Base-by-base conservation (phyloP, 30 jellyfish, hydroid and myxozoan genomes). In the Calvadosia cruxmelitensis region DNA sequence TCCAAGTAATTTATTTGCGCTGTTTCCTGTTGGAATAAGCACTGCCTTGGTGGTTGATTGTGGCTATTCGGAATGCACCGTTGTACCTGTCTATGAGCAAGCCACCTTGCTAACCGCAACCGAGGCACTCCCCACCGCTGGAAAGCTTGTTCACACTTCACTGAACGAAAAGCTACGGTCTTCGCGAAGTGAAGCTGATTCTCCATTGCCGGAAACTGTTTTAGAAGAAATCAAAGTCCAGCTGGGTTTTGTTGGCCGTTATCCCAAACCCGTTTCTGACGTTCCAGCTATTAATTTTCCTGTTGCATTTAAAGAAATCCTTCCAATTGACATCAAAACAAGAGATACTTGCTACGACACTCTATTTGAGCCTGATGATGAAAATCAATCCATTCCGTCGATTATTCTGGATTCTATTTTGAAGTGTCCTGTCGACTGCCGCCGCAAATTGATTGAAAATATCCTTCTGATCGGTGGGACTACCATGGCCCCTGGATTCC, bases 401-500 rank as follows among this genome's bases (percentile, higher is more conserved):
- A 42, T 67, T 26, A 72, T 89, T 24, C 81, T 89, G 3, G 93
- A 77, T 57, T 72, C 98, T 25, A 75, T 89, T 63, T 34, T n/a
- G 52, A 68, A 79, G 79, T 89, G 95, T 20, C 98, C 98, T 7
- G 78, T 89, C 28, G 98, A 89, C 67, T 89, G 98, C 74, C 90
- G 98, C 30, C 75, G 82, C 48, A 50, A 61, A 5, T 49, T 89
- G 78, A 71, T 85, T 48, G 85, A 89, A 71, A 89, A 89, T 75
- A 71, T 89, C 53, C 72, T 89, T 50, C 76, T 89, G 0, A 69
- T 89, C 42, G 98, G 98, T 26, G 98, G 98, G 16, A 76, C 92
- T 20, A 66, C 78, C 27, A 81, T 89, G 95, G 42, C 91, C 2
- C 95, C 95, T 28, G 98, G 98, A 24, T 89, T 89, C 75, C 80